phyloP scores from a whole-genome alignment of 2,113 vertebrate species.

The Oncorhynchus tshawytscha region DNA sequence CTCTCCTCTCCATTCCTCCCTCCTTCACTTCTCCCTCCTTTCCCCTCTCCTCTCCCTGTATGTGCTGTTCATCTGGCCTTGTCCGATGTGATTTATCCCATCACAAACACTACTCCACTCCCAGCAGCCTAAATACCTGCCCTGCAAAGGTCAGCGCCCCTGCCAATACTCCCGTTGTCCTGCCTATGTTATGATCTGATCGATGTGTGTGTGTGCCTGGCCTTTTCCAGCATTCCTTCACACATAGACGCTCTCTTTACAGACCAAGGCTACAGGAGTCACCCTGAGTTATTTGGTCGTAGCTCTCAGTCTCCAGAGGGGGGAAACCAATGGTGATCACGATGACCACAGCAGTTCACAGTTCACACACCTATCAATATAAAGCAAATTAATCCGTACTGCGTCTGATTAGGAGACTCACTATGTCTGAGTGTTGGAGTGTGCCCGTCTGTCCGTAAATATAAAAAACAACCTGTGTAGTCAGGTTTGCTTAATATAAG shows the following conservation, averaged over 20 bases:
- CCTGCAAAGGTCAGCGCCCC: slow-evolving; percentile 16
- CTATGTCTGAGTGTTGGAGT: too few species aligned
- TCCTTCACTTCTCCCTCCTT: background rate
- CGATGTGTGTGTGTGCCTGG: background rate
- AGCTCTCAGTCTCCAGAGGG: background rate
- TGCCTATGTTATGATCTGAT: background rate
- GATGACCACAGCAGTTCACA: background rate
- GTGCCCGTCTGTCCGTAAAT: too few species aligned
- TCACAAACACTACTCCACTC: slow-evolving; percentile 10
- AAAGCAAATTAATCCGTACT: too few species aligned
- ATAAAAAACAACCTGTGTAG: too few species aligned
- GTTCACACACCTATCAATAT: too few species aligned
- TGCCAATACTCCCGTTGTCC: slow-evolving; percentile 5
- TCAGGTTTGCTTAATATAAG: too few species aligned
- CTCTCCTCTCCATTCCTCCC: background rate
- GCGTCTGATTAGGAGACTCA: too few species aligned
- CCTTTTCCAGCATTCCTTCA: slow-evolving; percentile 54
- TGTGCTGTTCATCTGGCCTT: background rate
- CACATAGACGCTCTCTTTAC: slow-evolving; percentile 41
- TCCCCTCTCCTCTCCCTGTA: background rate
- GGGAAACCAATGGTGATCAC: background rate
- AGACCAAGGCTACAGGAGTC: background rate
- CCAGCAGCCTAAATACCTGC: slow-evolving; percentile 15
- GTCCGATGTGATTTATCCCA: slow-evolving; percentile 27
- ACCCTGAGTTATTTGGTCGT: background rate